phyloP scores from a whole-genome alignment of 1,140 invertebrate genomes.

The Parapsyche elsis region DNA sequence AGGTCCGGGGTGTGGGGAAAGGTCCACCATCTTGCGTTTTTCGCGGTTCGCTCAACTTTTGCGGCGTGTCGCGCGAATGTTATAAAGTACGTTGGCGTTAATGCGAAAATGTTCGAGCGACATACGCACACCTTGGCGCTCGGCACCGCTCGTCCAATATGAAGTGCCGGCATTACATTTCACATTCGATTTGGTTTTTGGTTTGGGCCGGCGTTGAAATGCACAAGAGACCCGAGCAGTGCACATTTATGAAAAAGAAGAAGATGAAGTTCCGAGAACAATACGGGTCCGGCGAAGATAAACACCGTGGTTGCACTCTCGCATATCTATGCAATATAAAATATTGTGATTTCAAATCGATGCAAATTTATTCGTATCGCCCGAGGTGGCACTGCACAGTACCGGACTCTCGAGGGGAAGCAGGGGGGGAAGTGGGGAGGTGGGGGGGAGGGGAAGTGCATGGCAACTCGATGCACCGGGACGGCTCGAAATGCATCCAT shows the following conservation, averaged over 20 bases:
- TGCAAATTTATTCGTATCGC: conserved; percentile 56
- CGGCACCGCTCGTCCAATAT: too few relatives aligned
- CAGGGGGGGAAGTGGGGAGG: too few relatives aligned
- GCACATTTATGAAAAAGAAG: conserved; percentile 12
- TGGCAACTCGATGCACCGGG: neutral
- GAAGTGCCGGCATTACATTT: too few relatives aligned
- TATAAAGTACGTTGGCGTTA: too few relatives aligned
- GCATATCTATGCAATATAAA: conserved; percentile 51
- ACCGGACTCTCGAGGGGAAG: too few relatives aligned
- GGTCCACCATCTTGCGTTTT: too few relatives aligned
- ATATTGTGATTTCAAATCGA: conserved; percentile 55
- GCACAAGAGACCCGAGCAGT: neutral
- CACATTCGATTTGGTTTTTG: too few relatives aligned
- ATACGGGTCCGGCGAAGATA: conserved; percentile 43
- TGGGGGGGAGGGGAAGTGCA: neutral
- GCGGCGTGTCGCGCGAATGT: too few relatives aligned
- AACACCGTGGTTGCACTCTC: conserved; percentile 39
- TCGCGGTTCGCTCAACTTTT: too few relatives aligned
- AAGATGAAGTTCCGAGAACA: conserved; percentile 40
- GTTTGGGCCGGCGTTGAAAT: neutral
- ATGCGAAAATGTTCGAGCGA: too few relatives aligned
- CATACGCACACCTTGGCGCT: too few relatives aligned
- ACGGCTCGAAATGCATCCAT: neutral
- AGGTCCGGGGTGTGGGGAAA: too few relatives aligned
- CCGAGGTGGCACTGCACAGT: conserved; percentile 46